Evolutionary conservation across 1,140 invertebrate species (phyloP).

Genomic region (Kradibia gibbosae): DNA sequence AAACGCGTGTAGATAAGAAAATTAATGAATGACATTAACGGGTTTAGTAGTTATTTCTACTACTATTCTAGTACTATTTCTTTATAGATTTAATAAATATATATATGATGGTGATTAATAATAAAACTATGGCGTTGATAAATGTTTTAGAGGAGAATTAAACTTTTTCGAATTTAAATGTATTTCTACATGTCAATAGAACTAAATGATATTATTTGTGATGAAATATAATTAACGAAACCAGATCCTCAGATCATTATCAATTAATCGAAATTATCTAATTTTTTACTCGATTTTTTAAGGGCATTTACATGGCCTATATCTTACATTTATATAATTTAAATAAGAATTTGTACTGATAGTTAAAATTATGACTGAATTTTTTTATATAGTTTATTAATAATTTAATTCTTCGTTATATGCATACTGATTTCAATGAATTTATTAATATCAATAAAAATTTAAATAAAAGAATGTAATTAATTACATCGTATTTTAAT

Average conservation of each 20-base stretch:
- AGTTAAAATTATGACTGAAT: background rate
- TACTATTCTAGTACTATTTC: no score
- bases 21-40: no score
- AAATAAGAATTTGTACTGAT: background rate
- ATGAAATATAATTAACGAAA: background rate
- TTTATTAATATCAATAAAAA: background rate
- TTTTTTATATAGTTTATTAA: background rate
- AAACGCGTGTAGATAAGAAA: no score
- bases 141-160: background rate
- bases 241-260: background rate
- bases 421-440: background rate
- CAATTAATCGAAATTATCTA: conserved; percentile 28
- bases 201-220: background rate
- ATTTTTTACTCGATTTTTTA: conserved; percentile 29
- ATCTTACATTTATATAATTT: background rate
- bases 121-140: no score
- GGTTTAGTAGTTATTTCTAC: no score
- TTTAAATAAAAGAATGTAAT: no score
- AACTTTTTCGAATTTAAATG: background rate
- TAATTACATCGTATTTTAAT: no score
- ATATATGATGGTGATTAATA: no score
- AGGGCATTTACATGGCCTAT: background rate
- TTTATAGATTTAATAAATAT: no score
- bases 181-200: background rate
- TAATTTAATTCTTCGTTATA: background rate